Percentiles rank a stretch among this genome's conserved stretches.
Evolutionary conservation across 2,797 vertebrate genomes (phyloP).

Genomic region (Gadopsis bispinosus): DNA sequence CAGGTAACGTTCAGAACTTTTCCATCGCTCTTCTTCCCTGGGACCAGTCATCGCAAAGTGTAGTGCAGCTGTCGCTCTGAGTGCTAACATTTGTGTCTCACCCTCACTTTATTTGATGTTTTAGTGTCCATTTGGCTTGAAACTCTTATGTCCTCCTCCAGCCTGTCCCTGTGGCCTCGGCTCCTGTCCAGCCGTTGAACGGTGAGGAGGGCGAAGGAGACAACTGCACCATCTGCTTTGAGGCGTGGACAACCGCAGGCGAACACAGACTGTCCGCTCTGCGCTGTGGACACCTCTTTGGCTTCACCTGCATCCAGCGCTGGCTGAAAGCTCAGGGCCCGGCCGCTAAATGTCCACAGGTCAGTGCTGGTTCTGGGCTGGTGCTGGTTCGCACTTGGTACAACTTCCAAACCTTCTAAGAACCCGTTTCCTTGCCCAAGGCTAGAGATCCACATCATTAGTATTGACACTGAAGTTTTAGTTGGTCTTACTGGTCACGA

Average conservation of each 20-base stretch:
- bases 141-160: not conserved
- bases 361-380: slow-evolving; percentile 58
- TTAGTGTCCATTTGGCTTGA: not conserved
- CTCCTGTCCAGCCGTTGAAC: not conserved
- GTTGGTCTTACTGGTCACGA: no score
- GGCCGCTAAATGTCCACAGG: slow-evolving; percentile 94
- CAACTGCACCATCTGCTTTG: slow-evolving; percentile 94
- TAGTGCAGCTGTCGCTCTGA: not conserved
- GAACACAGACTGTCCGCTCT: slow-evolving; percentile 91
- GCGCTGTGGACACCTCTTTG: slow-evolving; percentile 96
- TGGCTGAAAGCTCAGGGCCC: slow-evolving; percentile 92
- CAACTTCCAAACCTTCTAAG: no score
- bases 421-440: no score
- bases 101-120: not conserved
- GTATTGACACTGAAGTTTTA: no score
- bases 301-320: slow-evolving; percentile 91
- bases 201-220: slow-evolving; percentile 89
- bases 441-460: no score
- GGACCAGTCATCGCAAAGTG: no score
- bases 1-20: slow-evolving; percentile 52
- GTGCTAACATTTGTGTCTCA: not conserved
- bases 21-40: not conserved
- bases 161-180: not conserved
- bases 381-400: no score
- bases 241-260: slow-evolving; percentile 93